Percentiles rank a stretch among this genome's conserved stretches.
phyloP scores from a whole-genome alignment of 2,797 vertebrate species.

The Todus mexicanus region DNA sequence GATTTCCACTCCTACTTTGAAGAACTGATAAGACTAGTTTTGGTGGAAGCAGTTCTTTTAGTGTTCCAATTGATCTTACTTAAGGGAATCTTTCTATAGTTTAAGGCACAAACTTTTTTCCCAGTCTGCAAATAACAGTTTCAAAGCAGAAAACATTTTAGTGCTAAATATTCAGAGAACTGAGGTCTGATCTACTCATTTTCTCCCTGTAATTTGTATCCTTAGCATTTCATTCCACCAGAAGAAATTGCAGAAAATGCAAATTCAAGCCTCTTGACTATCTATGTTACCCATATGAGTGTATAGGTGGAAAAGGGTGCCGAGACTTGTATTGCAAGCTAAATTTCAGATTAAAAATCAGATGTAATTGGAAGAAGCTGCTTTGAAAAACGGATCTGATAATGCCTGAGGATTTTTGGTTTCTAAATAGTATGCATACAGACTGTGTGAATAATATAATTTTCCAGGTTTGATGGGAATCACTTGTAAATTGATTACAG shows the following conservation, averaged over 20 bases:
- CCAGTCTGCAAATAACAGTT: not conserved
- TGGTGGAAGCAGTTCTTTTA: not conserved
- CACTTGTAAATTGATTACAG: not conserved
- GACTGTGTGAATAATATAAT: not conserved
- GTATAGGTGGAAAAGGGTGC: not conserved
- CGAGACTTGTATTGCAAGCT: not conserved
- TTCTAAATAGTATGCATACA: not conserved
- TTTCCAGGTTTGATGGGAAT: not conserved
- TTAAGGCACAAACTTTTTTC: not conserved
- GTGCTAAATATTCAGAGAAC: not conserved
- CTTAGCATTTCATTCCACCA: not conserved
- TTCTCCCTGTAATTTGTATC: not conserved
- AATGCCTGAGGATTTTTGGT: not conserved
- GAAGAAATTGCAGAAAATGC: not conserved
- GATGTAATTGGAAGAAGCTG: not conserved
- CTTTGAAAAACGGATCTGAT: not conserved
- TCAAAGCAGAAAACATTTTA: not conserved
- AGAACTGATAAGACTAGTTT: not conserved
- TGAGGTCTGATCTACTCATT: not conserved
- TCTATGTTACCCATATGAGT: not conserved
- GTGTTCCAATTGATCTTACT: not conserved
- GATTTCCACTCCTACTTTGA: conserved; percentile 1
- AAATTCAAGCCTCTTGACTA: not conserved
- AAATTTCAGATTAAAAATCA: not conserved
- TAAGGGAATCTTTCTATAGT: not conserved